phyloP scores from a whole-genome alignment of 2,888 invertebrate genomes.

The Andrena fulva region DNA sequence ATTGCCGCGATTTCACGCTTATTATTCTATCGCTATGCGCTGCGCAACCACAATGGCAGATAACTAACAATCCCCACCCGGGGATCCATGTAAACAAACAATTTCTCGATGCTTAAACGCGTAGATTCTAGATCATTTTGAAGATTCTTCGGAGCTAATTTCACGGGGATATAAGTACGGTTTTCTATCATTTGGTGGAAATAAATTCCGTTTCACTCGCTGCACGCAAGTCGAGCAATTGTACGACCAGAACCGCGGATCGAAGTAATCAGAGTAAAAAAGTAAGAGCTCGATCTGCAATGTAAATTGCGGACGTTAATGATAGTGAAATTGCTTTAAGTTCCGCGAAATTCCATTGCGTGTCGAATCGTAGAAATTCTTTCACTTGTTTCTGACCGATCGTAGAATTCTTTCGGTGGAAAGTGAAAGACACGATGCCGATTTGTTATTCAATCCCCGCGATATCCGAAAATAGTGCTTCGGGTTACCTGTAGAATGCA shows the following conservation, averaged over 20 bases:
- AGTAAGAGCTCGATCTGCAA: slow-evolving; percentile 18
- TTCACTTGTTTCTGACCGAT: background rate
- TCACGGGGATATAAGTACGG: background rate
- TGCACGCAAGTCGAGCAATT: slow-evolving; percentile 6
- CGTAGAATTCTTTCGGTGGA: slow-evolving; percentile 19
- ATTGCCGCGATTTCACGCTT: background rate
- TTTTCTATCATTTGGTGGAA: background rate
- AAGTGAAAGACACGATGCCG: slow-evolving; percentile 25
- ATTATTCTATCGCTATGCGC: slow-evolving; percentile 18
- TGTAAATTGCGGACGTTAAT: slow-evolving; percentile 14
- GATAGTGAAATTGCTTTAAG: slow-evolving; percentile 25
- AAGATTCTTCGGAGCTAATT: background rate
- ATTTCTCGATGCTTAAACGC: background rate
- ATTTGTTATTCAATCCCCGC: slow-evolving; percentile 45
- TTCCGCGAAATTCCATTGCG: background rate
- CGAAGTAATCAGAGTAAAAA: slow-evolving; percentile 14
- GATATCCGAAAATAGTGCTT: slow-evolving; percentile 37
- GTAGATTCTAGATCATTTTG: background rate
- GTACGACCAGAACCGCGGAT: background rate
- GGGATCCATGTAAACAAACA: background rate
- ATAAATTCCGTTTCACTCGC: background rate
- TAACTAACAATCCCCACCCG: background rate
- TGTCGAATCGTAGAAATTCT: background rate
- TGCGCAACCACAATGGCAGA: background rate
- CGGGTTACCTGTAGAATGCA: slow-evolving; percentile 12